Percentiles rank a stretch among this genome's conserved stretches.
These are phyloP conservation scores for Psephotus haematonotus DNA, from an alignment of 2,113 vertebrate genomes.

Conservation along the genomic window DNA sequence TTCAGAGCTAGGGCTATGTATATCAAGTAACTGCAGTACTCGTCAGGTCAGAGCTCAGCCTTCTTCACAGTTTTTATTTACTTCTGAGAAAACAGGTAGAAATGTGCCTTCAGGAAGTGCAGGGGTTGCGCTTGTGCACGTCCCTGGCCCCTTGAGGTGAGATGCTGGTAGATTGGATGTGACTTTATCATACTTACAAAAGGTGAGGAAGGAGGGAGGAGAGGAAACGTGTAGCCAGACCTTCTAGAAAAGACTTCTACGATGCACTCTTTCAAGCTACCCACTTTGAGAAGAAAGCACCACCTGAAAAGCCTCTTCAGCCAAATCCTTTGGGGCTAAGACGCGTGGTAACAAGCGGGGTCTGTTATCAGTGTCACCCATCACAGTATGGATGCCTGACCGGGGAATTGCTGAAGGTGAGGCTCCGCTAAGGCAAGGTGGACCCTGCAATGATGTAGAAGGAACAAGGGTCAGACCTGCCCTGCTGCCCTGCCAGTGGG, in stretches of 20 bases:
- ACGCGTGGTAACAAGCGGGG: neutral
- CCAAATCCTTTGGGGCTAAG: neutral
- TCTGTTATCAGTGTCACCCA: neutral
- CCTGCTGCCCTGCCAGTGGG: neutral
- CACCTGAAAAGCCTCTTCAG: neutral
- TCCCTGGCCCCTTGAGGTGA: neutral
- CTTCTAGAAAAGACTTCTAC: neutral
- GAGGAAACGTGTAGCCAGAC: neutral
- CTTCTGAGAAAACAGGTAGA: neutral
- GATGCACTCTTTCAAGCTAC: neutral
- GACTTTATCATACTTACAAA: neutral
- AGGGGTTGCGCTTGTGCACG: neutral
- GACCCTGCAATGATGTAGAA: neutral
- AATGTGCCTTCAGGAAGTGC: neutral
- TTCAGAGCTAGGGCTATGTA: neutral
- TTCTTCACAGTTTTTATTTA: neutral
- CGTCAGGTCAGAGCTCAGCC: neutral
- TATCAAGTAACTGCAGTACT: neutral
- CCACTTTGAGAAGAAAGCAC: neutral
- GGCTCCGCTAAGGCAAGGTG: neutral
- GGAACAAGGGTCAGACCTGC: neutral
- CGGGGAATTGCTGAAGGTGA: neutral
- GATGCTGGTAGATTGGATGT: conserved; percentile 25
- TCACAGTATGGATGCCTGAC: neutral
- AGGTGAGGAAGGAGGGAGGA: neutral